Evolutionary conservation across 2,888 invertebrate species (phyloP).

Genomic region (Sarcophaga subvicina): DNA sequence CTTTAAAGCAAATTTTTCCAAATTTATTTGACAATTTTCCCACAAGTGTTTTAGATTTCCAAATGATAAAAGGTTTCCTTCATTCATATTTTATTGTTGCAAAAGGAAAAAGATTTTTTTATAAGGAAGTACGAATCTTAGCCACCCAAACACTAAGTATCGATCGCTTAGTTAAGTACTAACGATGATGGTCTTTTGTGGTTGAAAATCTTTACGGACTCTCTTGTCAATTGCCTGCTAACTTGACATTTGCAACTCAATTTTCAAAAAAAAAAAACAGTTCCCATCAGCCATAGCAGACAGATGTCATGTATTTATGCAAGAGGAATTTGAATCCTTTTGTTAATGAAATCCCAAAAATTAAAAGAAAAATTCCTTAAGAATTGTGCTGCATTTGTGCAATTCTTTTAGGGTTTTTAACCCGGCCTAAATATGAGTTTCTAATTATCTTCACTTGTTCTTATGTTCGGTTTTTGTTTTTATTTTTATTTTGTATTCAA

Average conservation of each 20-base stretch:
- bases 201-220: not conserved
- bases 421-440: constrained; percentile 13
- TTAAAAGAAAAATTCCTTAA: too few relatives aligned
- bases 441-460: constrained; percentile 61
- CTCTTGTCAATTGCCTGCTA: constrained; percentile 52
- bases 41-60: constrained; percentile 63
- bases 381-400: not conserved
- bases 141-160: constrained; percentile 29
- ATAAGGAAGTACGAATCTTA: constrained; percentile 52
- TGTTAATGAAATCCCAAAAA: not conserved
- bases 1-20: not conserved
- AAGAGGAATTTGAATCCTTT: constrained; percentile 57
- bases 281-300: constrained; percentile 16
- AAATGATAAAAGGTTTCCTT: constrained; percentile 38
- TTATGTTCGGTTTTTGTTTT: constrained; percentile 1
- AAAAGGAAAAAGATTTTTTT: constrained; percentile 15
- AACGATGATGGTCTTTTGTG: constrained; percentile 57
- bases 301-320: constrained; percentile 47
- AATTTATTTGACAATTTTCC: constrained; percentile 61
- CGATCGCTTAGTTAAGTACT: not conserved
- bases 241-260: constrained; percentile 67
- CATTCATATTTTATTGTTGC: not conserved
- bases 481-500: not conserved
- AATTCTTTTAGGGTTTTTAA: not conserved
- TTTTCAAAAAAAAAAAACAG: constrained; percentile 41